Base-by-base conservation (phyloP, 2,888 invertebrate genomes). In the Imbricaverruca yamaguchii region DNA sequence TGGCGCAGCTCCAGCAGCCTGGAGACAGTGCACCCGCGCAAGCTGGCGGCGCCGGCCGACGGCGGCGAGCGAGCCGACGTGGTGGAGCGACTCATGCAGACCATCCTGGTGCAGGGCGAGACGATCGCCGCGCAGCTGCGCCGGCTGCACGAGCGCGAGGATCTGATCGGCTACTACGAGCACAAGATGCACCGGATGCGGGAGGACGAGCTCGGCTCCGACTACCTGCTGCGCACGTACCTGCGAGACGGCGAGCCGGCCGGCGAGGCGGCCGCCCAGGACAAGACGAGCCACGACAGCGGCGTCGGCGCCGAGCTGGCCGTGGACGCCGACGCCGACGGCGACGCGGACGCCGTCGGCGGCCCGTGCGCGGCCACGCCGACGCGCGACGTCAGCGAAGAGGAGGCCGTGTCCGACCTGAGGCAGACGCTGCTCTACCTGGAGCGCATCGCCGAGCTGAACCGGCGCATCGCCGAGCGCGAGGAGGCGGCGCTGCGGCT, bases 211-310 rank as follows among this genome's bases (percentile, higher is more conserved):
- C 91, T 93, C 86, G 93, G 93, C 25, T 92, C 92, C 83, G 93
- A 94, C 87, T 94, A 94, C 86, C 89, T 94, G 80, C 88, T 93
- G 23, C 93, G 93, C 87, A 92, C 93, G 0, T 94, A 94, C 86
- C 89, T 94, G 77, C 90, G 89, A 84, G 90, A 90, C 56, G 82
- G 82, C 63, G 80, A 81, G 25, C 78, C 82, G 61, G 85, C 84
- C 12, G 59, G 15, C 23, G 25, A 23, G 11, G 63, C 65, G 23
- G 57, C 57, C 15, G 74, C 77, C 56, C 18, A 67, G 77, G 78
- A 67, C 59, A 67, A n/a, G 59, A n/a, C 81, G 21, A 56, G 78
- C 6, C 74, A 21, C 25, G 80, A 74, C 59, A 18, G 57, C 61
- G 57, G 25, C 25, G 57, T 25, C 13, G 79, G 25, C 57, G 57